Conservation (phyloP, 2,888 invertebrate species). For the Tachina fera region DNA sequence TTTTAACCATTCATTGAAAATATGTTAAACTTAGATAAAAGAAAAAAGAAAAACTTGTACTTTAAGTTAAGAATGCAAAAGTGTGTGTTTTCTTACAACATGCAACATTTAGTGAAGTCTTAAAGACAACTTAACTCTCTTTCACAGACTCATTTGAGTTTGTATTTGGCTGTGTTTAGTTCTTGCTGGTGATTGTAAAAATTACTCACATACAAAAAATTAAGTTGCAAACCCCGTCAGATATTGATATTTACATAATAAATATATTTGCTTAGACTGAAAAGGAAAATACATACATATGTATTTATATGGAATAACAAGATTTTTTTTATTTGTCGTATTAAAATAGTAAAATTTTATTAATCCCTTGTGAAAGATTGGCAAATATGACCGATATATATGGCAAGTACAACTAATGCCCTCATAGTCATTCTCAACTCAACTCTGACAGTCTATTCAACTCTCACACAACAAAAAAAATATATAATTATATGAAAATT, state of each 20-base stretch:
- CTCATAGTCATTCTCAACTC: no score
- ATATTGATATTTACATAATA: constrained; percentile 71
- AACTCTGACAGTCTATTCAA: no score
- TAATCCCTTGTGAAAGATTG: constrained; percentile 13
- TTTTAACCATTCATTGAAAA: background rate
- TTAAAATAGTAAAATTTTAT: constrained; percentile 19
- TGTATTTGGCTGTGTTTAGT: background rate
- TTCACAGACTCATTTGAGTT: background rate
- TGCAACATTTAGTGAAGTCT: constrained; percentile 38
- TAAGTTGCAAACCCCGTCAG: constrained; percentile 58
- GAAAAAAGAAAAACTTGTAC: background rate
- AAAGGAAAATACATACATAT: constrained; percentile 15
- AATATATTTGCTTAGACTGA: constrained; percentile 64
- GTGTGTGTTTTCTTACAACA: background rate
- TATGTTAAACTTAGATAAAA: constrained; percentile 27
- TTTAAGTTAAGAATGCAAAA: constrained; percentile 6
- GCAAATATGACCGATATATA: no score
- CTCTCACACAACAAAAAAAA: no score
- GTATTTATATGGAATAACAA: background rate
- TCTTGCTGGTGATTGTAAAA: constrained; percentile 19
- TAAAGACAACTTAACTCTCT: constrained; percentile 41
- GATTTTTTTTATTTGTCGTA: background rate
- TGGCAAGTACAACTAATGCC: no score
- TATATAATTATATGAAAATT: no score
- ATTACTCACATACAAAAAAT: constrained; percentile 29